Percentiles rank a stretch among this genome's conserved stretches.
These are phyloP conservation scores for Acrossocheilus fasciatus DNA, from an alignment of 2,797 vertebrate species.

Conservation along the genomic window DNA sequence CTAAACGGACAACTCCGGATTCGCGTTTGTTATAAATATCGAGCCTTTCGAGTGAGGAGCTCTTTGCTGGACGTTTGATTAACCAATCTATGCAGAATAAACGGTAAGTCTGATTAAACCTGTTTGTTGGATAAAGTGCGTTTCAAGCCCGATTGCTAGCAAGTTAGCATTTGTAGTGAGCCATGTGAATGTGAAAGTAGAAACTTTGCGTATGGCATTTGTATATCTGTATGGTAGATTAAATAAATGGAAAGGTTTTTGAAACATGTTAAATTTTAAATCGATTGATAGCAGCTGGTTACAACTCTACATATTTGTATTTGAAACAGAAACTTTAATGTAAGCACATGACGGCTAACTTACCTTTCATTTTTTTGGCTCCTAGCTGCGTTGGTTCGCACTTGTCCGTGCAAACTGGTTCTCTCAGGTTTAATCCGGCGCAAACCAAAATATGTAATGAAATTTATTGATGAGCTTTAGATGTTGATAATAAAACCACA, in stretches of 20 bases:
- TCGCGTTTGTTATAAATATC: not conserved
- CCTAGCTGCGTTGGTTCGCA: not conserved
- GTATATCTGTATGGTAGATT: not conserved
- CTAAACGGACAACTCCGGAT: not conserved
- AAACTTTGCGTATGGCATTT: not conserved
- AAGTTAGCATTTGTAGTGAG: constrained; percentile 36
- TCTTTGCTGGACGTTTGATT: not conserved
- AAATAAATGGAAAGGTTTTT: not conserved
- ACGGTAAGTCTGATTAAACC: constrained; percentile 26
- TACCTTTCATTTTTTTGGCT: not conserved
- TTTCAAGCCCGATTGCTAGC: constrained; percentile 12
- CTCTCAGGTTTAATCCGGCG: constrained; percentile 44
- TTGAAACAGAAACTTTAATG: not conserved
- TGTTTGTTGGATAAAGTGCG: not conserved
- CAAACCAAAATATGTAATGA: not conserved
- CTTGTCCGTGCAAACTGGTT: constrained; percentile 35
- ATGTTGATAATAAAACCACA: not conserved
- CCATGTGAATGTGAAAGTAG: constrained; percentile 29
- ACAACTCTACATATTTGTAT: not conserved
- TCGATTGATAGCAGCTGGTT: no score
- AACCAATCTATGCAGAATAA: not conserved
- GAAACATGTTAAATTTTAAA: not conserved
- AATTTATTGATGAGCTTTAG: not conserved
- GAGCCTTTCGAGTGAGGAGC: not conserved
- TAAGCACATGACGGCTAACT: constrained; percentile 13